Evolutionary conservation across 2,888 invertebrate species (phyloP), one percentile per base, ranked within the genome.

Genomic region (Parthenolecanium corni): DNA sequence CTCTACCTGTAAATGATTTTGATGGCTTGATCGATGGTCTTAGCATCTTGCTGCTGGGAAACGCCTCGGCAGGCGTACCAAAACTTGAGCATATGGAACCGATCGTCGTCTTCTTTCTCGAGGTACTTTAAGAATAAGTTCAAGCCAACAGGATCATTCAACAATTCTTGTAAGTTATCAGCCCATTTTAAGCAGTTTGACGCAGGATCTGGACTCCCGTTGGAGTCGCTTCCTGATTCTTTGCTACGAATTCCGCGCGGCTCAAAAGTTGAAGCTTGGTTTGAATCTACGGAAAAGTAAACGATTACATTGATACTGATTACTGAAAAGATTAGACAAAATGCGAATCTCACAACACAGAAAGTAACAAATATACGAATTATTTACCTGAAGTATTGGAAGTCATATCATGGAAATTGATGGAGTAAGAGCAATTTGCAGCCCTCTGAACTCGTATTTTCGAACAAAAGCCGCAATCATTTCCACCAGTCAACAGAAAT

Each of bases 31-130:
- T 79, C 62, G 82, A 79, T 70, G 79, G 80, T 72, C 86, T 85
- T 1, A 83, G 83, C 74, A 86, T 31, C 31, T 16, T 84, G 68
- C 75, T 88, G 85, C 74, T 85, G 86, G 70, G 86, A 85, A 70
- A 89, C 81, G 62, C 90, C 88, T 73, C 89, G 86, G 75, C 90
- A 90, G 57, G 93, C 94, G 77, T 93, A 94, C 84, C 90, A 93
- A 78, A 95, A 95, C 76, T 87, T 84, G 71, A 91, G 81, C 62
- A 87, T 82, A 76, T 87, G 86, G 69, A 85, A 83, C 75, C 86
- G 84, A 71, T 65, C 58, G 82, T 80, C 67, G 80, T 82, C 71
- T 16, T 85, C 86, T 74, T 89, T 89, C 73, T 83, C 80, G 71
- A 89, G 82, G 76, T 86, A 89, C 75, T 81, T 81, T 74, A 85